These are phyloP conservation scores for Sturnira hondurensis DNA, from an alignment of 2,113 vertebrate species.

Conservation along the genomic window DNA sequence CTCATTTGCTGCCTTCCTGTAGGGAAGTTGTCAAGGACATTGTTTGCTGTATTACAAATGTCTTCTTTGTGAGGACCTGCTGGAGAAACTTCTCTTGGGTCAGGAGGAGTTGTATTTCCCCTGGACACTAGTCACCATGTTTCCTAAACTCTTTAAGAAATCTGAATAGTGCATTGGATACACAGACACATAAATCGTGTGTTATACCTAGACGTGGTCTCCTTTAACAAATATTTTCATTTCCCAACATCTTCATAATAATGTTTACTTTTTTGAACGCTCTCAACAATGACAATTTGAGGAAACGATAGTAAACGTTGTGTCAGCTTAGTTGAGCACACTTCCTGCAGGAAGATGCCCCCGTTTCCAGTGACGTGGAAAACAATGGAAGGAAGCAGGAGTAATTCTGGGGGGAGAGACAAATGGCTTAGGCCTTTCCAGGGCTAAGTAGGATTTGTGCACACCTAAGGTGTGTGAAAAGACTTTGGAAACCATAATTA, in stretches of 20 bases:
- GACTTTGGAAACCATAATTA: not conserved
- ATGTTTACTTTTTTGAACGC: constrained; percentile 2
- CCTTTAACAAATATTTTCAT: not conserved
- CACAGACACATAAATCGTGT: not conserved
- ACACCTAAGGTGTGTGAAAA: not conserved
- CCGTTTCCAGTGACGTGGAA: not conserved
- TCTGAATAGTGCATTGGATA: too few relatives aligned
- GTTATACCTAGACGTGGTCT: not conserved
- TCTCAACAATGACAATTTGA: constrained; percentile 45
- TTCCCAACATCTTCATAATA: not conserved
- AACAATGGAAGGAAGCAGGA: constrained; percentile 24
- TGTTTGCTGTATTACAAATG: not conserved
- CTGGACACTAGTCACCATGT: too few relatives aligned
- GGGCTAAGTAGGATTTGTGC: not conserved
- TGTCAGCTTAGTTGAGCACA: not conserved
- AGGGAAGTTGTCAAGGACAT: not conserved
- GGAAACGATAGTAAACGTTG: constrained; percentile 46
- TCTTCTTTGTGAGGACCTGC: not conserved
- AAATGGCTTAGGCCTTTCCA: not conserved
- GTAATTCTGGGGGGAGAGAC: not conserved
- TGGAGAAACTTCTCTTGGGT: not conserved
- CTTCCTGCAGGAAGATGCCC: constrained; percentile 43
- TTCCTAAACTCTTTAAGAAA: too few relatives aligned
- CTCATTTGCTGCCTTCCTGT: not conserved
- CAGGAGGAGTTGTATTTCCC: not conserved